phyloP scores from a whole-genome alignment of 1,140 invertebrate species.

The Lutraria rhynchaena region DNA sequence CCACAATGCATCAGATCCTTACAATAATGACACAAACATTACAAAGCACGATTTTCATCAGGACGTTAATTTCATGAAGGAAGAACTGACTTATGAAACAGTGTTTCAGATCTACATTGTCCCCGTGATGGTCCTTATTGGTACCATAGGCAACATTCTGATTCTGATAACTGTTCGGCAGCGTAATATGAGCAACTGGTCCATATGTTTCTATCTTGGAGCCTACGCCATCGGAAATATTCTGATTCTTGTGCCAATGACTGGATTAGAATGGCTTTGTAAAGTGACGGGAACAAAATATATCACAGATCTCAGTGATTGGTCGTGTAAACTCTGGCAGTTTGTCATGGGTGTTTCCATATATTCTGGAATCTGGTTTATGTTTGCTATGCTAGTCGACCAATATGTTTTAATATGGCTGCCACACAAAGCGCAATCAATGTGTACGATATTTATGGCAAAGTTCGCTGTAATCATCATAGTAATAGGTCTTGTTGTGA shows the following conservation, averaged over 20 bases:
- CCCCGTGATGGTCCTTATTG: slow-evolving; percentile 75
- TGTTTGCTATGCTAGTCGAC: slow-evolving; percentile 77
- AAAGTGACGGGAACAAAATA: slow-evolving; percentile 66
- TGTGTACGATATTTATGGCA: slow-evolving; percentile 77
- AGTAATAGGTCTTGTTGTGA: slow-evolving; percentile 73
- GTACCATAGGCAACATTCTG: slow-evolving; percentile 76
- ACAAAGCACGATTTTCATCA: too few species aligned
- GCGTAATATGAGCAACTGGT: slow-evolving; percentile 70
- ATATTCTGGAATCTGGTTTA: slow-evolving; percentile 77
- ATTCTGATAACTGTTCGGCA: slow-evolving; percentile 73
- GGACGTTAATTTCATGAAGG: not conserved
- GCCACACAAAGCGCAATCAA: slow-evolving; percentile 62
- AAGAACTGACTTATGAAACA: slow-evolving; percentile 35
- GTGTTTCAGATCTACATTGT: slow-evolving; percentile 62
- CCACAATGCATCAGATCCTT: too few species aligned
- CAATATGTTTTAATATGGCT: slow-evolving; percentile 76
- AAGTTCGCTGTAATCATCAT: slow-evolving; percentile 73
- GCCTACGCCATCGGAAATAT: slow-evolving; percentile 76
- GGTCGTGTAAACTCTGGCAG: slow-evolving; percentile 75
- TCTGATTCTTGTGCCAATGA: slow-evolving; percentile 70
- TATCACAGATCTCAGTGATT: slow-evolving; percentile 68
- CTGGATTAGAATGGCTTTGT: slow-evolving; percentile 71
- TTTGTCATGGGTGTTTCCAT: slow-evolving; percentile 75
- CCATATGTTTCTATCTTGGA: slow-evolving; percentile 77
- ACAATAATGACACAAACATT: too few species aligned